These are phyloP conservation scores for Limnodromus scolopaceus DNA, from an alignment of 2,797 vertebrate species.

Conservation along the genomic window DNA sequence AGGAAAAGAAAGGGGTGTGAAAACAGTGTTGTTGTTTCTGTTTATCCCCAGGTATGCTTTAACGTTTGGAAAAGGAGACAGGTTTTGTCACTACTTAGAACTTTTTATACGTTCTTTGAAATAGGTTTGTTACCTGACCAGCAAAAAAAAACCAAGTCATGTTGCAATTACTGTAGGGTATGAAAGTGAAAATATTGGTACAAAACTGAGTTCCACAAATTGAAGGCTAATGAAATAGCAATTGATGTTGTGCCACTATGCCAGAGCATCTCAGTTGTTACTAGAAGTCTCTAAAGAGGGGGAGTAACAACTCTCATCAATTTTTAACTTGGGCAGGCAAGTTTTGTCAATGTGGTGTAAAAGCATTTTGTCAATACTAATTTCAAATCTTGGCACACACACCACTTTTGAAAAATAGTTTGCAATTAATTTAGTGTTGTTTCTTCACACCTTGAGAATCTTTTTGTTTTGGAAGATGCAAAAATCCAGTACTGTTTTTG, in stretches of 20 bases:
- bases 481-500: not conserved
- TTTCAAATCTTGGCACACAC: not conserved
- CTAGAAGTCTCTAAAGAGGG: not conserved
- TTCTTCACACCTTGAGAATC: not conserved
- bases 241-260: not conserved
- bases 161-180: not conserved
- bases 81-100: not conserved
- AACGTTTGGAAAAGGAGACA: not conserved
- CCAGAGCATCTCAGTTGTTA: not conserved
- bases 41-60: not conserved
- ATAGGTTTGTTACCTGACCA: not conserved
- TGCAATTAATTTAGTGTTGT: not conserved
- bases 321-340: not conserved
- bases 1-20: not conserved
- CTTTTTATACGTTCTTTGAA: not conserved
- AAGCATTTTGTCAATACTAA: not conserved
- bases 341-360: not conserved
- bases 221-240: not conserved
- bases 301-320: not conserved
- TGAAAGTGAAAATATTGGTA: not conserved
- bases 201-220: not conserved
- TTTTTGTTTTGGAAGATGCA: not conserved
- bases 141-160: accelerated
- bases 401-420: not conserved
- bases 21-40: not conserved